Percentiles rank a stretch among this genome's conserved stretches.
phyloP scores from a whole-genome alignment of 2,113 vertebrate species.

The Neomonachus schauinslandi region DNA sequence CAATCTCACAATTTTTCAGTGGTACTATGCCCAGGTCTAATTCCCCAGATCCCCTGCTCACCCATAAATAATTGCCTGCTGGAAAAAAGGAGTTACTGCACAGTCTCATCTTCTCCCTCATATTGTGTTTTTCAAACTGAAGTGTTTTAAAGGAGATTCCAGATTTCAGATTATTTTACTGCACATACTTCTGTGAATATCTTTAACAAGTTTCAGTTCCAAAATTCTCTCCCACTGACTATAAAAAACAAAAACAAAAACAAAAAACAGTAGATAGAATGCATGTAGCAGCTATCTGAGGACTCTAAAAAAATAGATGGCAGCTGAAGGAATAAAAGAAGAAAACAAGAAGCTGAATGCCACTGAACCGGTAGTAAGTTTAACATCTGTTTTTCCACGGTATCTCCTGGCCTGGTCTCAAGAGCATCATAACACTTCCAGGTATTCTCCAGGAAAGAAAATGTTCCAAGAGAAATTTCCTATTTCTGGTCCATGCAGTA shows the following conservation, averaged over 20 bases:
- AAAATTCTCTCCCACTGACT: background rate
- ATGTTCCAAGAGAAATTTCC: background rate
- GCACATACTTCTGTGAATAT: background rate
- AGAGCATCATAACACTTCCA: background rate
- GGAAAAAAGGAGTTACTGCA: background rate
- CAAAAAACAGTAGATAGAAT: background rate
- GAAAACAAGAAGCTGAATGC: background rate
- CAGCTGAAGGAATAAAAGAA: background rate
- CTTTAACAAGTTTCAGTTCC: background rate
- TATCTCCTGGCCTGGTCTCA: background rate
- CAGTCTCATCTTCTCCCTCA: background rate
- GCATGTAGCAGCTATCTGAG: background rate
- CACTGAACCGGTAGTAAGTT: background rate
- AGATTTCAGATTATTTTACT: background rate
- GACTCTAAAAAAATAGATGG: background rate
- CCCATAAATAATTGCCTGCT: background rate
- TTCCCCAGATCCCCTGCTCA: background rate
- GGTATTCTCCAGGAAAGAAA: background rate
- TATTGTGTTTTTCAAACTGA: background rate
- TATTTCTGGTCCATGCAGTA: background rate
- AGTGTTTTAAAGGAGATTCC: background rate
- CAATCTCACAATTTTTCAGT: background rate
- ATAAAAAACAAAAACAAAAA: background rate
- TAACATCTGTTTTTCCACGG: background rate
- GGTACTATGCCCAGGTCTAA: background rate